Conservation (phyloP, 1,140 invertebrate genomes). For the Drosophila asahinai region DNA sequence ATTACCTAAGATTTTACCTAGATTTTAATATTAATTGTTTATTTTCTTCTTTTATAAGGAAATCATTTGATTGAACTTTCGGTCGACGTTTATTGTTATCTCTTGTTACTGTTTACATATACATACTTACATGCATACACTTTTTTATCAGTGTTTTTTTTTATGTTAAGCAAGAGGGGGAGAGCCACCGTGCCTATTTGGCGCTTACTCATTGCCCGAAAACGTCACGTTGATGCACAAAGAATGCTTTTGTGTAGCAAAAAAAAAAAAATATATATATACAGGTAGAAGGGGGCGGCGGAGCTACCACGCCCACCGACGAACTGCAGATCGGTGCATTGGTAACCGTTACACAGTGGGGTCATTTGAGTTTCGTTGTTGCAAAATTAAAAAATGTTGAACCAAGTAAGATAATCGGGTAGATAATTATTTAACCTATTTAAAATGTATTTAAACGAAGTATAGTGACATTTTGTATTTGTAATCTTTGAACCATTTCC, state of each 20-base stretch:
- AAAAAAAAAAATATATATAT: not conserved
- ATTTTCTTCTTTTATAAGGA: not conserved
- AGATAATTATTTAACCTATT: no score
- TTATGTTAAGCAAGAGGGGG: not conserved
- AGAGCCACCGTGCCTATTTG: conserved; percentile 29
- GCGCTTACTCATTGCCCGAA: conserved; percentile 49
- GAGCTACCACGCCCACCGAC: conserved; percentile 32
- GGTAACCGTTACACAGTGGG: conserved; percentile 5
- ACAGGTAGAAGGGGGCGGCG: conserved; percentile 3
- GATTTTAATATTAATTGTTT: no score
- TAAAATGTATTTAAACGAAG: no score
- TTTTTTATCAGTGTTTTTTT: conserved; percentile 18
- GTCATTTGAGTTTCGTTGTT: no score
- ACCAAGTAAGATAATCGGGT: no score
- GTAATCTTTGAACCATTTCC: no score
- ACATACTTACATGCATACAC: not conserved
- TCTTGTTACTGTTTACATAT: not conserved
- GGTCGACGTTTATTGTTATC: not conserved
- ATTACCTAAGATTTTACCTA: no score
- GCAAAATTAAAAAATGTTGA: no score
- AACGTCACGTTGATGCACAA: conserved; percentile 47
- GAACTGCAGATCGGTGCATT: conserved; percentile 38
- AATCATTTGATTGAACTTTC: not conserved
- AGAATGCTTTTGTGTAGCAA: conserved; percentile 22
- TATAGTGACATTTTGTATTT: no score